Evolutionary conservation across 35 echinoderm and acorn worm species (phyloP), one percentile per base, ranked within the genome.

Genomic region (Ophiothrix spiculata): DNA sequence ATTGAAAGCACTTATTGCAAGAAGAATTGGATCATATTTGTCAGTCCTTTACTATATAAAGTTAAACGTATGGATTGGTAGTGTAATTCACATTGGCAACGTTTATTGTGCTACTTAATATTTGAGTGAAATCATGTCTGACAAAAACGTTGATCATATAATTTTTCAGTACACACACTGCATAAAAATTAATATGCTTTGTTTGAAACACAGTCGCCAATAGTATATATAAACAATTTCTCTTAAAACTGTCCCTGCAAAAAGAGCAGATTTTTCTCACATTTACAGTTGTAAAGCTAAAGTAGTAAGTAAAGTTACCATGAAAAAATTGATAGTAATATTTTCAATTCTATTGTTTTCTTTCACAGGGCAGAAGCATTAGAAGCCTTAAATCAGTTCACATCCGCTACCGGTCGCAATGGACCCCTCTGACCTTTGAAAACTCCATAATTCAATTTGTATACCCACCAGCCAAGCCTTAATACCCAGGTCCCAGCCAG

Each of bases 331-430:
- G n/a, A 32, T 29, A 32, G 16, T 74, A 74, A 74, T 74, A 29
- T 32, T 29, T 29, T 74, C 13, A 74, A 74, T 74, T 32, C 16
- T 74, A 29, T 23, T 29, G n/a, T 19, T 36, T 77, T 13, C 34
- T 82, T 82, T 16, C n/a, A 84, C 81, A 84, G 81, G 54, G 81
- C 81, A 64, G 81, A 84, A 64, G 81, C 81, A 42, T 35, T 60
- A 42, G 81, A 54, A 64, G 81, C 81, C 54, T 60, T 84, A 56
- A 84, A 84, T 37, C 81, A 84, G 81, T 84, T 84, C 54, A 63
- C 81, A 33, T 35, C 81, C 1, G 81, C 81, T 64, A 84, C 81
- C 54, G 63, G 63, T 33, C 81, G 39, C 32, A 84, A 84, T 84
- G 81, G 81, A 63, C 81, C 81, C 14, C 35, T 84, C 36, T 84